Percentiles rank a stretch among this genome's conserved stretches.
Evolutionary conservation across 2,797 vertebrate species (phyloP).

Genomic region (Dicrostonyx torquatus): DNA sequence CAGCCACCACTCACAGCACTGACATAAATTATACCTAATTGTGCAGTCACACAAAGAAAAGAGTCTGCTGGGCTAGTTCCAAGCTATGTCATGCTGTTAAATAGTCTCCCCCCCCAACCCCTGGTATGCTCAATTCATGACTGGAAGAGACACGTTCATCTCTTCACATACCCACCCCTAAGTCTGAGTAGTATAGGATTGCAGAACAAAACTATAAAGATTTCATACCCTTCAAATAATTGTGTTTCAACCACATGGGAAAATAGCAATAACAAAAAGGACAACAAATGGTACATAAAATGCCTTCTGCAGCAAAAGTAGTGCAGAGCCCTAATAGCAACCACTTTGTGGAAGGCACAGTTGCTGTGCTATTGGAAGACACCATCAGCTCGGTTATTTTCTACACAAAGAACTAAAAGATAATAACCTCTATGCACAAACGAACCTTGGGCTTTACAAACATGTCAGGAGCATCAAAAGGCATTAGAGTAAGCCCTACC

Average conservation of each 20-base stretch:
- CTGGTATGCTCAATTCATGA: background rate
- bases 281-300: conserved; percentile 38
- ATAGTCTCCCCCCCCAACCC: background rate
- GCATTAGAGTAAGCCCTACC: conserved; percentile 75
- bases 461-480: conserved; percentile 75
- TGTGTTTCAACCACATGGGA: background rate
- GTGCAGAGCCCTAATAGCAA: background rate
- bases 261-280: background rate
- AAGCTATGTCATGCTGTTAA: conserved; percentile 28
- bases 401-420: conserved; percentile 71
- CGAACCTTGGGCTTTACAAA: conserved; percentile 73
- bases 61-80: background rate
- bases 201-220: conserved; percentile 34
- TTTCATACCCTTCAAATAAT: conserved; percentile 23
- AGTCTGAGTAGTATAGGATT: background rate
- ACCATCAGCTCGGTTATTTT: conserved; percentile 59
- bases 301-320: conserved; percentile 13
- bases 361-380: conserved; percentile 42
- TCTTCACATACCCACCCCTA: background rate
- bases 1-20: background rate
- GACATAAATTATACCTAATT: conserved; percentile 70
- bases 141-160: background rate
- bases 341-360: background rate
- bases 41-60: conserved; percentile 38
- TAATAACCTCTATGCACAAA: conserved; percentile 77